Evolutionary conservation across 2,888 invertebrate species (phyloP).

Genomic region (Oscheius myriophilus): DNA sequence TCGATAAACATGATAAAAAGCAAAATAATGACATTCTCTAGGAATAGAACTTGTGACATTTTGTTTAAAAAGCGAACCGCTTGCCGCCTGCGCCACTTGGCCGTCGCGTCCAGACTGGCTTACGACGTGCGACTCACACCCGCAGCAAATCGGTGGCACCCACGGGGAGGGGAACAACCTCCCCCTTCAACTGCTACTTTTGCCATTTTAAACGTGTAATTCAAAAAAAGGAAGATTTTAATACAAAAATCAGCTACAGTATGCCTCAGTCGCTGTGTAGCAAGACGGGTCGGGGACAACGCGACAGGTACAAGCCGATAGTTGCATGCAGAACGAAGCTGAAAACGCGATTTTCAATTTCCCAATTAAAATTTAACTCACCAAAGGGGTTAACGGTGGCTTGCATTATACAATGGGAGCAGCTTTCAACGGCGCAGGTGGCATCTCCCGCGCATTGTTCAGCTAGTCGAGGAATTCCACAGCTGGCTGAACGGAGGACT

Average conservation of each 20-base stretch:
- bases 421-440: slow-evolving; percentile 4
- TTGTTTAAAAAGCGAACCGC: too few species aligned
- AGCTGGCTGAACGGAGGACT: too few species aligned
- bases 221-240: slow-evolving; percentile 14
- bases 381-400: slow-evolving; percentile 10
- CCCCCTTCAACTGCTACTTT: neutral
- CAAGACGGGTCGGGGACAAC: slow-evolving; percentile 11
- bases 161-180: too few species aligned
- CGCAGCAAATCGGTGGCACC: too few species aligned
- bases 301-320: slow-evolving; percentile 3
- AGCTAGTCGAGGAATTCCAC: too few species aligned
- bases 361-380: neutral
- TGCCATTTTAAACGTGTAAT: slow-evolving; percentile 26
- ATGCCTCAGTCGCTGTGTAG: neutral
- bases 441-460: slow-evolving; percentile 1
- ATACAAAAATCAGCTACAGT: slow-evolving; percentile 10
- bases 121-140: too few species aligned
- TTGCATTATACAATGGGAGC: slow-evolving; percentile 5
- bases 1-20: too few species aligned
- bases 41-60: too few species aligned
- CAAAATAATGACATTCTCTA: too few species aligned
- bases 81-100: too few species aligned
- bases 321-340: slow-evolving; percentile 11
- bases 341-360: neutral
- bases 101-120: too few species aligned